Conservation (phyloP, 2,888 invertebrate genomes). For the Epicampocera succincta region DNA sequence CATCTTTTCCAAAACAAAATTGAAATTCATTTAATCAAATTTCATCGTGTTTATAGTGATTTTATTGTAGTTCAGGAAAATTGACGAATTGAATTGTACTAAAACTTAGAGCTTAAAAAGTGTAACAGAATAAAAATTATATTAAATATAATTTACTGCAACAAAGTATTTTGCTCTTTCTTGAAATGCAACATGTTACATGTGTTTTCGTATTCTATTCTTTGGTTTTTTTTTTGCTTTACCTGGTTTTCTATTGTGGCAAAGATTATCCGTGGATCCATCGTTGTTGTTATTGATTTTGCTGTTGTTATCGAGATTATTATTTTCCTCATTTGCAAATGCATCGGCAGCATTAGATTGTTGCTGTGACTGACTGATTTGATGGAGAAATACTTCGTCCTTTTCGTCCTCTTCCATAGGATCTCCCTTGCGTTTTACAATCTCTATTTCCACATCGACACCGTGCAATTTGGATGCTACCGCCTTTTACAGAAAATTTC, state of each 20-base stretch:
- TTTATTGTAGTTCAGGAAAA: too few relatives aligned
- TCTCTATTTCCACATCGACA: conserved; percentile 95
- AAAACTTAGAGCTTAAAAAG: too few relatives aligned
- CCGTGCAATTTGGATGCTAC: conserved; percentile 96
- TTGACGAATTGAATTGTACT: too few relatives aligned
- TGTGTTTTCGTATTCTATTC: too few relatives aligned
- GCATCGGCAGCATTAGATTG: conserved; percentile 60
- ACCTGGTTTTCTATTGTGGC: conserved; percentile 68
- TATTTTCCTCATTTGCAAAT: conserved; percentile 67
- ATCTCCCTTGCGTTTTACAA: conserved; percentile 92
- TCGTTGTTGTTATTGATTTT: conserved; percentile 74
- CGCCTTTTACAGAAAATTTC: conserved; percentile 84
- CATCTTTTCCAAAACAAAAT: too few relatives aligned
- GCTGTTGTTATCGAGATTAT: conserved; percentile 68
- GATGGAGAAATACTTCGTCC: conserved; percentile 74
- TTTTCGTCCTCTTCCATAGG: conserved; percentile 80
- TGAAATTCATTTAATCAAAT: too few relatives aligned
- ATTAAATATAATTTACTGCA: too few relatives aligned
- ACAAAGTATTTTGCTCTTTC: too few relatives aligned
- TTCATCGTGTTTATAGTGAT: too few relatives aligned
- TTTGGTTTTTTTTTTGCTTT: neutral
- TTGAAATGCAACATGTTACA: too few relatives aligned
- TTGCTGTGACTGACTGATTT: conserved; percentile 68
- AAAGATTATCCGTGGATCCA: conserved; percentile 69
- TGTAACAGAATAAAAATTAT: too few relatives aligned